Percentiles rank a stretch among this genome's conserved stretches.
phyloP scores from a whole-genome alignment of 2,888 invertebrate genomes.

The Xanthorhoe spadicearia region DNA sequence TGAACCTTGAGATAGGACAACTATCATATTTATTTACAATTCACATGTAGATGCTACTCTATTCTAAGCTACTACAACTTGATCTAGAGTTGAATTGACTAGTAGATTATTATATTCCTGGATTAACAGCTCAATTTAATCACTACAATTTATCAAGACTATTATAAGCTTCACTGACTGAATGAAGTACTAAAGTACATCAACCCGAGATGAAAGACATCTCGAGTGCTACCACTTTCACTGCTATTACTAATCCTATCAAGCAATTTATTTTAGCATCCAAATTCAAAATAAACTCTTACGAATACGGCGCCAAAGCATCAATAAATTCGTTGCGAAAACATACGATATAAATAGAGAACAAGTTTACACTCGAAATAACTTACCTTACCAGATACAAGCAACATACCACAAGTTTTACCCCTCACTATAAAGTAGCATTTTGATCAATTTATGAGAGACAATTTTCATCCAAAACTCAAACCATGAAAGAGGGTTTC shows the following conservation, averaged over 20 bases:
- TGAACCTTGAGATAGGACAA: constrained; percentile 4
- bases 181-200: background rate
- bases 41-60: too few species aligned
- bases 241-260: constrained; percentile 6
- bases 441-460: too few species aligned
- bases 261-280: constrained; percentile 7
- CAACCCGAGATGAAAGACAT: constrained; percentile 5
- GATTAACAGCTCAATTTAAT: too few species aligned
- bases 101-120: too few species aligned
- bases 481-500: too few species aligned
- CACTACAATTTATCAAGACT: background rate
- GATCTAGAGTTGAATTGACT: too few species aligned
- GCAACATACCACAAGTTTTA: background rate
- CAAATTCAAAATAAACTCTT: constrained; percentile 13
- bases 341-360: constrained; percentile 1
- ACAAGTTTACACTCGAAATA: background rate
- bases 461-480: too few species aligned
- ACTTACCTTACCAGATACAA: background rate
- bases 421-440: too few species aligned
- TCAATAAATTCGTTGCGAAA: constrained; percentile 16
- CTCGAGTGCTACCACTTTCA: constrained; percentile 11
- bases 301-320: constrained; percentile 13
- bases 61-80: too few species aligned
- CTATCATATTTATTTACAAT: too few species aligned
- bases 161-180: background rate